Evolutionary conservation across 2,797 vertebrate genomes (phyloP), one percentile per base, ranked within the genome.

Genomic region (Prionace glauca): DNA sequence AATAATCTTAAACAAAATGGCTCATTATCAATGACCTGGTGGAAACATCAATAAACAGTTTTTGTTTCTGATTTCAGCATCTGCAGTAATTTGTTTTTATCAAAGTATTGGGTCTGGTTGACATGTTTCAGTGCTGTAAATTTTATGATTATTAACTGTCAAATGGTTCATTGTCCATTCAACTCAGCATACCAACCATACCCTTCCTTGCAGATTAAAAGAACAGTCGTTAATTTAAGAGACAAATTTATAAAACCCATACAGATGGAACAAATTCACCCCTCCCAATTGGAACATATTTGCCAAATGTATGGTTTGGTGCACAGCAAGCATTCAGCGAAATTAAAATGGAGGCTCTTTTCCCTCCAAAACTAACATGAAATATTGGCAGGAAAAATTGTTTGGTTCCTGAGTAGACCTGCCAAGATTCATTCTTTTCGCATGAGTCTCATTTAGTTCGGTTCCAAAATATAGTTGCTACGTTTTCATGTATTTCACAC

Each of bases 361-460:
- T 92, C 90, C n/a, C 36, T 92, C 90, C 90, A 92, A 92, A 92
- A 92, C 32, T n/a, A 92, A 92, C 90, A 92, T 69, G 18, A 69
- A 92, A 36, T 69, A 65, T 92, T 69, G 65, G 32, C 90, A 92
- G 90, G 65, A 67, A 65, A 92, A 92, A 67, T n/a, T 92, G 8
- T 69, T 92, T 67, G n/a, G 62, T 92, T 65, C 41, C 62, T 41
- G 90, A 69, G 62, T 18, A 92, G 11, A 92, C 24, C 65, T 92
- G 62, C 90, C 90, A 92, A 92, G 62, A 69, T 36, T 67, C 90
- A 92, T 92, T 92, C 90, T 92, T 92, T 92, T 20, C 69, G 65
- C 90, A 92, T 92, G 90, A 92, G 90, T 10, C n/a, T 92, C 22
- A 67, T 84, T 84, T 92, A 22, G 41, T 69, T 92, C 62, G n/a